Evolutionary conservation across 1,140 invertebrate species (phyloP).

Genomic region (Microvelia longipes): DNA sequence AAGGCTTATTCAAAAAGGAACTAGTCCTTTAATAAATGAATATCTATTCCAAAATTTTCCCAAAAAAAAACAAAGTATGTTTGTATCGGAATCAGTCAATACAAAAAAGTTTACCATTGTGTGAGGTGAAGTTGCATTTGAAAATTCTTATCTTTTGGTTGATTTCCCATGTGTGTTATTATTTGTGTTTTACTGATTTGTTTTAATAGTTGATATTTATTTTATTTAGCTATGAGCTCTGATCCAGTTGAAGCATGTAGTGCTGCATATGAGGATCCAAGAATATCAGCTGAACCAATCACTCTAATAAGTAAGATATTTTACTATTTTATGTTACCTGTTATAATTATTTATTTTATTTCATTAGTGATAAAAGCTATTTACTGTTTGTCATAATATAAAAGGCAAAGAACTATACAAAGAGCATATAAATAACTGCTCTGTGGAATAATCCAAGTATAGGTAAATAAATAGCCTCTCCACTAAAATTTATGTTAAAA

Average conservation of each 20-base stretch:
- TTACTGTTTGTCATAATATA: neutral
- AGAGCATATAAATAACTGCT: neutral
- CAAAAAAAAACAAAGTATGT: neutral
- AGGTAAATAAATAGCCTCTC: neutral
- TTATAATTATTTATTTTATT: neutral
- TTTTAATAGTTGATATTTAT: neutral
- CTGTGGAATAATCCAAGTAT: neutral
- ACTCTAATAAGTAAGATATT: slow-evolving; percentile 32
- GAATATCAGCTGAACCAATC: slow-evolving; percentile 23
- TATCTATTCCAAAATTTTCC: neutral
- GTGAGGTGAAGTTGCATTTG: too few species aligned
- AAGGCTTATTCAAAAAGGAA: too few species aligned
- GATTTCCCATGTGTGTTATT: neutral
- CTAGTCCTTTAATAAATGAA: neutral
- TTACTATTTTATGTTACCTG: neutral
- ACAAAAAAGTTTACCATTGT: too few species aligned
- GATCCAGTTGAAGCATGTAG: slow-evolving; percentile 34
- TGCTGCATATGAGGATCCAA: slow-evolving; percentile 25
- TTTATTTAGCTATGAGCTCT: slow-evolving; percentile 21
- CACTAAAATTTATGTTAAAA: neutral
- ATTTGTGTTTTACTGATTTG: neutral
- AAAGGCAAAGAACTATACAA: neutral
- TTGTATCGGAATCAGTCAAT: neutral
- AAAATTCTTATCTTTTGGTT: neutral
- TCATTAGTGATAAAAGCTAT: neutral